Evolutionary conservation across 2,888 invertebrate species (phyloP), one percentile per base, ranked within the genome.

Genomic region (Neoascia interrupta): DNA sequence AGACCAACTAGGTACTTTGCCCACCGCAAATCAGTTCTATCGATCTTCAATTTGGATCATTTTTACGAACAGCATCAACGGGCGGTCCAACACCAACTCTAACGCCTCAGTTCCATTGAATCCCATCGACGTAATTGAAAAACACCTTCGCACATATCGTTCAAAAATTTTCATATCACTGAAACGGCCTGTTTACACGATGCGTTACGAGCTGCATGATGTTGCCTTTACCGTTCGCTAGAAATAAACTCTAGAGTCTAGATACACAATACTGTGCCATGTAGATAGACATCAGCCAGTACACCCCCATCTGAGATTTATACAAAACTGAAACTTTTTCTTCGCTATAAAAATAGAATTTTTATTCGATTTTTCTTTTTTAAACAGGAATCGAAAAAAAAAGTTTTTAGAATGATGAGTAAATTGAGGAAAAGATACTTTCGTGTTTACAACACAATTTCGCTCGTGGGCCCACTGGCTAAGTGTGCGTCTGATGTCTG

Each of bases 221-320:
- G 31, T 70, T 49, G 70, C 56, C 43, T 47, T 56, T 63, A 37
- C 41, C 58, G 49, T 58, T 69, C 19, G 70, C 75, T 70, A 69
- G 75, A 76, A 76, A 76, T 76, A 76, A 47, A 64, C 58, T 58
- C 16, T 10, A 26, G 4, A 26, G 4, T 5, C 26, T n/a, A 76
- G 70, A 70, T 70, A 76, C 75, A 70, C 53, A 63, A 75, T 75
- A 56, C 69, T 21, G 23, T 28, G 37, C n/a, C 39, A 19, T 10
- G 21, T 8, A 51, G 43, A 34, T 11, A 53, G 16, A 31, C 26
- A 34, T 11, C 49, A 60, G 8, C 13, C 34, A 23, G 58, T 56
- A 49, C 69, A 69, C 69, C 58, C 58, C 39, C 69, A 58, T 39
- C 41, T 21, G 41, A 34, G 39, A 58, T 56, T 58, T 39, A 69